A percentile compares a stretch with the other conserved stretches of the same genome.
phyloP scores from a whole-genome alignment of 2,888 invertebrate genomes.

The Monoplex corrugatus region DNA sequence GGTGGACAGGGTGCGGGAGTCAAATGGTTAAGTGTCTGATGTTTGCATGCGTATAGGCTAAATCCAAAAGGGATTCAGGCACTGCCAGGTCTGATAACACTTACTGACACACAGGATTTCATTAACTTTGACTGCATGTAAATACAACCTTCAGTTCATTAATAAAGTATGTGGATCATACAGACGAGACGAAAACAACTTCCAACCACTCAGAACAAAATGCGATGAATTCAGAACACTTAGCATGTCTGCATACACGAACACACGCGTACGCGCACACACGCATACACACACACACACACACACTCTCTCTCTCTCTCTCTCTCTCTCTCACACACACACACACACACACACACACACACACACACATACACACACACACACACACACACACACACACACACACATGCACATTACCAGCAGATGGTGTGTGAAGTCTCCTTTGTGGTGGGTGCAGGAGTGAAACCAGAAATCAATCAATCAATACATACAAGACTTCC shows the following conservation, averaged over 20 bases:
- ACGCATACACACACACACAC: background rate
- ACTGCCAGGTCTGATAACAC: background rate
- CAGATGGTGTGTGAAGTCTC: too few species aligned
- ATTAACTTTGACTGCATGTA: background rate
- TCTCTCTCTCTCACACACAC: background rate
- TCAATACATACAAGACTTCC: background rate
- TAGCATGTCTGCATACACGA: too few species aligned
- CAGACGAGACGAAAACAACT: too few species aligned
- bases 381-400: background rate
- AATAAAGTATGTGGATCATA: background rate
- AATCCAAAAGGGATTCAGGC: too few species aligned
- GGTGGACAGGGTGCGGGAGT: background rate
- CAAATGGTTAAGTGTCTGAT: background rate
- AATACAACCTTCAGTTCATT: background rate
- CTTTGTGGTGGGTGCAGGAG: too few species aligned
- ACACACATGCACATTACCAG: background rate
- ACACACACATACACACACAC: background rate
- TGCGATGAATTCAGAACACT: too few species aligned
- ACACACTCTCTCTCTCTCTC: background rate
- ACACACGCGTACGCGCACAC: background rate
- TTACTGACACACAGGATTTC: background rate
- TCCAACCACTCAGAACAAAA: too few species aligned
- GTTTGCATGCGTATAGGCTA: too few species aligned
- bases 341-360: background rate
- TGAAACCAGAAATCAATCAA: background rate